Conservation (phyloP, 2,888 invertebrate genomes). For the Dicranocentrus wangi region DNA sequence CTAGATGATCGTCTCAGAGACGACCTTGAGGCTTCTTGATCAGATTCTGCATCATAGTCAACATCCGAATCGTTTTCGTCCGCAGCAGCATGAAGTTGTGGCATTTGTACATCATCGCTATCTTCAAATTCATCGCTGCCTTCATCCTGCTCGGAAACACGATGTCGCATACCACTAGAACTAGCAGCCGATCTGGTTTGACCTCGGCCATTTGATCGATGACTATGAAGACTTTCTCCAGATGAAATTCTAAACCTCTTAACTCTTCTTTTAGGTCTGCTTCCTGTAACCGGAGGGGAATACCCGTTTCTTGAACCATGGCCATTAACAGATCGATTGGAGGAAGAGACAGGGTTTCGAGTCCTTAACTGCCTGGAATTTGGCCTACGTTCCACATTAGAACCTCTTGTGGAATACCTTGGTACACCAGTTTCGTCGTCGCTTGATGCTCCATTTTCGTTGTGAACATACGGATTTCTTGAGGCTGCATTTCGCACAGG, state of each 20-base stretch:
- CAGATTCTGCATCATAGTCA: conserved; percentile 73
- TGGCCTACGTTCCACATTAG: conserved; percentile 22
- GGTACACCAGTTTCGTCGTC: conserved; percentile 54
- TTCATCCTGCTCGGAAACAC: conserved; percentile 31
- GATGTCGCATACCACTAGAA: neutral
- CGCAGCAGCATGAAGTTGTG: conserved; percentile 63
- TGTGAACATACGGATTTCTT: conserved; percentile 62
- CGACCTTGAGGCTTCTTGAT: conserved; percentile 68
- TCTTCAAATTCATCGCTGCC: conserved; percentile 71
- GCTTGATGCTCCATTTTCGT: conserved; percentile 45
- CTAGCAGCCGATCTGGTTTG: conserved; percentile 18
- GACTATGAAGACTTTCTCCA: conserved; percentile 65
- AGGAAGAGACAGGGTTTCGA: conserved; percentile 27
- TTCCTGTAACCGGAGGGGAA: conserved; percentile 37
- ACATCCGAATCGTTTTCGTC: conserved; percentile 73
- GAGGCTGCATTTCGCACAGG: conserved; percentile 64
- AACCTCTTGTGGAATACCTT: conserved; percentile 35
- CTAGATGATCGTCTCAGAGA: conserved; percentile 62
- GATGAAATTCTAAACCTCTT: conserved; percentile 68
- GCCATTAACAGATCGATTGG: conserved; percentile 44
- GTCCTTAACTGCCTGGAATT: conserved; percentile 31
- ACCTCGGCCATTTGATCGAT: conserved; percentile 39
- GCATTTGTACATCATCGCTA: conserved; percentile 70
- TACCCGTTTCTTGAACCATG: conserved; percentile 50
- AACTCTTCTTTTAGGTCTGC: conserved; percentile 28